Base-by-base conservation (phyloP, 2,888 invertebrate species). In the Smittia sp. region DNA sequence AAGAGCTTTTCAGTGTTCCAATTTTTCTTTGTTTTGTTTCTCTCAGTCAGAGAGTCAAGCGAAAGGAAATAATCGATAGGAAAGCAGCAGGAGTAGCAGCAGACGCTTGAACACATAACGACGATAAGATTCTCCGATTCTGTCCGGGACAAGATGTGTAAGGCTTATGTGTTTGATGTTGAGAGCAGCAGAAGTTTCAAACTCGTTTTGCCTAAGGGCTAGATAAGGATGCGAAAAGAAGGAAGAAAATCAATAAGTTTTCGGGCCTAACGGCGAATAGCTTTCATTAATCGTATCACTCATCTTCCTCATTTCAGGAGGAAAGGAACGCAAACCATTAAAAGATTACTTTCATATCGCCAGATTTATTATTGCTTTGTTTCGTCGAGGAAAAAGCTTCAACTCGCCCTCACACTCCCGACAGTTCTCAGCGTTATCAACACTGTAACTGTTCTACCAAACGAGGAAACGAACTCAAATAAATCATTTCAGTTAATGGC, bases 401-500 rank as follows among this genome's bases (percentile, higher is more conserved):
- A 62, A 62, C 15, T 15, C 52, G 4, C 52, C 15, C n/a, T 4
- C 52, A n/a, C 52, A 38, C 11, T 38, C 38, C 6, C 38, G 13
- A 39, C 39, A 39, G 39, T 11, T 15, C 15, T n/a, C 9, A 11
- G 2, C 20, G 65, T 65, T 65, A 65, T 65, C 65, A 65, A 65
- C 25, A 58, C 11, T 46, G 11, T 20, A 65, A 65, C n/a, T 27
- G 2, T 65, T 58, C 9, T 58, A 46, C 18, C 1, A 13, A 22
- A 22, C 11, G n/a, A 58, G 58, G 58, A 58, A 58, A 58, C 22
- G 22, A 58, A 58, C 27, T 63, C 63, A 72, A 72, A 72, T 72
- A 72, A 72, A 72, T 72, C 72, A 72, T 72, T 72, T 72, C 62
- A 15, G 72, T 58, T 72, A 72, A 72, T 72, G 72, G 54, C 72